Percentiles rank a stretch among this genome's conserved stretches.
Evolutionary conservation across 30 jellyfish, hydroid and myxozoan species (phyloP).

Genomic region (Mastigias papua): DNA sequence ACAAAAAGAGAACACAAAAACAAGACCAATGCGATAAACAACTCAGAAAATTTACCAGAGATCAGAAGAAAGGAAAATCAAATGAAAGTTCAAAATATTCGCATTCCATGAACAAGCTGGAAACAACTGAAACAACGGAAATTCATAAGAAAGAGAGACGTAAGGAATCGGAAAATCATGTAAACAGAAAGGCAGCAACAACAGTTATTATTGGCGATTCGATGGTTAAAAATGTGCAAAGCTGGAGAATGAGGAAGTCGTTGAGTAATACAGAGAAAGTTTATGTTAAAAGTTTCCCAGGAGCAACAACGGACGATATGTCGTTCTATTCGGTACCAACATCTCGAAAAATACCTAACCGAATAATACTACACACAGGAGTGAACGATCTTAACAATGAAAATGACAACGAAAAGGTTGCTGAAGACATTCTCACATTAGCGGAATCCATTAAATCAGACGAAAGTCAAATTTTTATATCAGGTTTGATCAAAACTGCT

Average conservation of each 20-base stretch:
- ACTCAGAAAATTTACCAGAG: constrained; percentile 5
- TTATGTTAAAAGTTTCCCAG: constrained; percentile 7
- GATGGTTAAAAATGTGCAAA: background rate
- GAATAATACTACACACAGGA: constrained; percentile 17
- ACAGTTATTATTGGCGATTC: background rate
- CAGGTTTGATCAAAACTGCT: background rate
- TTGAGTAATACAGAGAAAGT: background rate
- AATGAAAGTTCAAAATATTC: background rate
- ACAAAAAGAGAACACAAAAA: background rate
- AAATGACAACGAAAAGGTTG: constrained; percentile 3
- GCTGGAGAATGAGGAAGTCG: constrained; percentile 18
- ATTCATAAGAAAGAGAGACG: background rate
- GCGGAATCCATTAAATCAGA: background rate
- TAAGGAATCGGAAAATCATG: background rate
- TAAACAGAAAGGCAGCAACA: background rate
- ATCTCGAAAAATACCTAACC: constrained; percentile 4
- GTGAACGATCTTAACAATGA: constrained; percentile 16
- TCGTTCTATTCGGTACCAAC: background rate
- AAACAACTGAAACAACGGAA: background rate
- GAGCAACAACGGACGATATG: constrained; percentile 23
- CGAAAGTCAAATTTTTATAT: background rate
- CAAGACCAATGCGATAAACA: constrained; percentile 1
- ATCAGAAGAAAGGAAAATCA: background rate
- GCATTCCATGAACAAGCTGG: background rate
- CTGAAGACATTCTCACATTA: background rate